A percentile compares a stretch with the other conserved stretches of the same genome.
phyloP scores from a whole-genome alignment of 2,888 invertebrate genomes.

The Gnatocerus cornutus region DNA sequence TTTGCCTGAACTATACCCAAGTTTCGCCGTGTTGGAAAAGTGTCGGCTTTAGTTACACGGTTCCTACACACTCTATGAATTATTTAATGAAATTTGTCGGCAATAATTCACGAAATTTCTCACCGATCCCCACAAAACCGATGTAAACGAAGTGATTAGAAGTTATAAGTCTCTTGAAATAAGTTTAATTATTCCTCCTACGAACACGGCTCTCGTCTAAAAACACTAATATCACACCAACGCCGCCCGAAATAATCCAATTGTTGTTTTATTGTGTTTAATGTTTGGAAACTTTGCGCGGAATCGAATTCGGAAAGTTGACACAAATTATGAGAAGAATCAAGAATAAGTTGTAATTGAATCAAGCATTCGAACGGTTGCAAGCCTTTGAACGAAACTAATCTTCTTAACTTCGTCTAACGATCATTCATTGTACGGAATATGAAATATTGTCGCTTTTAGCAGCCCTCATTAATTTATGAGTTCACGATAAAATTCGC shows the following conservation, averaged over 20 bases:
- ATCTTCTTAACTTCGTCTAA: conserved; percentile 8
- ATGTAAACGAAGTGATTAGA: conserved; percentile 18
- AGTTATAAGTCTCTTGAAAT: conserved; percentile 23
- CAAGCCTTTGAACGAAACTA: conserved; percentile 12
- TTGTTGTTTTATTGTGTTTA: background rate
- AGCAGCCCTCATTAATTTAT: conserved; percentile 21
- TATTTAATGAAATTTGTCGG: too few relatives aligned
- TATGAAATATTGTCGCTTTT: conserved; percentile 12
- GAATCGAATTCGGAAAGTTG: background rate
- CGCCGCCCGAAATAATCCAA: background rate
- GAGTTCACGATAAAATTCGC: conserved; percentile 8
- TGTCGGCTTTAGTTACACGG: too few relatives aligned
- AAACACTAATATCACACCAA: background rate
- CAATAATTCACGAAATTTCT: background rate
- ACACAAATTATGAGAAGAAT: background rate
- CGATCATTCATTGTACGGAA: conserved; percentile 24
- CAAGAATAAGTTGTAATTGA: conserved; percentile 16
- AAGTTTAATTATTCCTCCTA: conserved; percentile 19
- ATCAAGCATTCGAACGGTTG: conserved; percentile 7
- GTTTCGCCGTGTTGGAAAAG: too few relatives aligned
- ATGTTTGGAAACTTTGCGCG: background rate
- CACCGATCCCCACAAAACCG: conserved; percentile 8
- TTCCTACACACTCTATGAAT: too few relatives aligned
- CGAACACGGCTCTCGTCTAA: background rate
- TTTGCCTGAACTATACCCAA: too few relatives aligned